Conservation (phyloP, 2,113 vertebrate genomes). For the Myotis brandtii region DNA sequence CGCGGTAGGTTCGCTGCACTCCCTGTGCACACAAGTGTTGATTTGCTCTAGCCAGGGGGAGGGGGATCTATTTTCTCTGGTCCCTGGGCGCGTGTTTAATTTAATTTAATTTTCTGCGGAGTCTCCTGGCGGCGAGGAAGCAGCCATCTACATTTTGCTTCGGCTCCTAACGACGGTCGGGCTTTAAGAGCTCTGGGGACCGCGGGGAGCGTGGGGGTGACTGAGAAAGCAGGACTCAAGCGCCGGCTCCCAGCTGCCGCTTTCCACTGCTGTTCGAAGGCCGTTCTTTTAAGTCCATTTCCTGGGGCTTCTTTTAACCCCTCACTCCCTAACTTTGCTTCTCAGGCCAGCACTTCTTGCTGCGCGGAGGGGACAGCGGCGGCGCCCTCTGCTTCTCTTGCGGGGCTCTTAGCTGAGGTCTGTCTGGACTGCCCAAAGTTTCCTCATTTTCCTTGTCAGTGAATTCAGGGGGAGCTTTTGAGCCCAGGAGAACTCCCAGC, state of each 20-base stretch:
- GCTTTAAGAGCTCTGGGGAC: background rate
- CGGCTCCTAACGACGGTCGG: background rate
- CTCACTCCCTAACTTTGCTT: background rate
- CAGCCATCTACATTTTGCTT: slow-evolving; percentile 19
- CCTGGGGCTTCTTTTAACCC: background rate
- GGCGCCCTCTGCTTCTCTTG: background rate
- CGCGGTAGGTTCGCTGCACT: background rate
- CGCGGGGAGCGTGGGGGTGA: background rate
- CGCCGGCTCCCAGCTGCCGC: background rate
- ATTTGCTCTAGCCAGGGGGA: background rate
- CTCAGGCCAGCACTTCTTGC: background rate
- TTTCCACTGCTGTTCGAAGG: background rate
- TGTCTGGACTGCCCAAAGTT: background rate
- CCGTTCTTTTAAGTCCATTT: background rate
- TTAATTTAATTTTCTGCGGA: slow-evolving; percentile 77
- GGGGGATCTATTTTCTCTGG: slow-evolving; percentile 55
- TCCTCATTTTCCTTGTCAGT: background rate
- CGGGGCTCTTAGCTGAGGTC: background rate
- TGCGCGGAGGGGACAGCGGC: background rate
- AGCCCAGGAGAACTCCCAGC: background rate
- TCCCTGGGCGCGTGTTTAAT: slow-evolving; percentile 75
- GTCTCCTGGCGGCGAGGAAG: slow-evolving; percentile 29
- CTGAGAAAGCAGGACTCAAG: background rate
- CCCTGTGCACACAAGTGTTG: background rate
- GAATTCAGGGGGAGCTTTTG: background rate